Percentiles rank a stretch among this genome's conserved stretches.
Conservation (phyloP, 2,888 invertebrate genomes). For the Cylindroiulus punctatus region DNA sequence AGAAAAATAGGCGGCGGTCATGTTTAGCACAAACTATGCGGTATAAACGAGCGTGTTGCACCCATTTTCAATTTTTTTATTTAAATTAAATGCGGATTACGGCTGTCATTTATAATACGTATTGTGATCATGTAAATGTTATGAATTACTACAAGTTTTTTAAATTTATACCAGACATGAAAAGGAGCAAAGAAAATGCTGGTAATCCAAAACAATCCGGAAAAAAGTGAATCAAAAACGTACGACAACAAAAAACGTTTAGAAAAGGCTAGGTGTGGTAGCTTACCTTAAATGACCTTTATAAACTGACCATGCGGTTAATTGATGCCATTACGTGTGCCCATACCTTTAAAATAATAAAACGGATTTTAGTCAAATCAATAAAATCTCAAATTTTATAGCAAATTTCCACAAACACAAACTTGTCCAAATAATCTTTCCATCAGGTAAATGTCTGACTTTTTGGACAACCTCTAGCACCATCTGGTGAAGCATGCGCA, state of each 20-base stretch:
- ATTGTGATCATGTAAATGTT: conserved; percentile 20
- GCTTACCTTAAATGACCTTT: conserved; percentile 40
- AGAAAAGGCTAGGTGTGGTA: conserved; percentile 15
- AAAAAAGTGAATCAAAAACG: not conserved
- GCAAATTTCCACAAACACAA: not conserved
- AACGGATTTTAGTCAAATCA: conserved; percentile 45
- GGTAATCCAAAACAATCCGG: not conserved
- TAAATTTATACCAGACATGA: conserved; percentile 14
- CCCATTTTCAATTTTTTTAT: not conserved
- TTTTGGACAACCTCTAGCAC: too few relatives aligned
- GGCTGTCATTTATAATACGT: not conserved
- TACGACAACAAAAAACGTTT: not conserved
- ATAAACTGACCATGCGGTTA: conserved; percentile 50
- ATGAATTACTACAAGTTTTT: not conserved
- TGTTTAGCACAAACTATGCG: not conserved
- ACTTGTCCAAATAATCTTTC: too few relatives aligned
- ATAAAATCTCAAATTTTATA: not conserved
- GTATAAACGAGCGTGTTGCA: not conserved
- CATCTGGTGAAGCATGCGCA: too few relatives aligned
- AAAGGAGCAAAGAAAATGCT: not conserved
- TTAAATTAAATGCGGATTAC: not conserved
- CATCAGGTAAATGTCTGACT: too few relatives aligned
- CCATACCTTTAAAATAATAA: conserved; percentile 53
- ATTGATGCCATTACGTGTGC: conserved; percentile 55
- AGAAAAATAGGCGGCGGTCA: conserved; percentile 18